Percentiles rank a stretch among this genome's conserved stretches.
These are phyloP conservation scores for Himalopsyche tibetana DNA, from an alignment of 2,888 invertebrate species.

Conservation along the genomic window DNA sequence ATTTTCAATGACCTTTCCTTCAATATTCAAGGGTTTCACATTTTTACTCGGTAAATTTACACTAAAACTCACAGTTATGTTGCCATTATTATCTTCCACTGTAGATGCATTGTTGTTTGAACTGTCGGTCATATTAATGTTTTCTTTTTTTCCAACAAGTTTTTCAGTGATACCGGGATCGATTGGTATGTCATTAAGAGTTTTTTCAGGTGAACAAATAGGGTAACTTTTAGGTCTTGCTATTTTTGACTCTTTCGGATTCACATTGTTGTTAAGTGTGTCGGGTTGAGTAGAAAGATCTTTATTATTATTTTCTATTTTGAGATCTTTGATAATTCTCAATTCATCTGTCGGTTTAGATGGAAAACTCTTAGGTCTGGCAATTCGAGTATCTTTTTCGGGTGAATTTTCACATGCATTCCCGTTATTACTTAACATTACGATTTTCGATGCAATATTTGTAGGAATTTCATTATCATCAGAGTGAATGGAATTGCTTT, in stretches of 20 bases:
- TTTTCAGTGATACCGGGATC: conserved; percentile 41
- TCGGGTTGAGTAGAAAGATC: background rate
- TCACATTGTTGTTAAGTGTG: conserved; percentile 63
- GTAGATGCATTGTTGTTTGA: conserved; percentile 66
- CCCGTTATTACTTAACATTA: background rate
- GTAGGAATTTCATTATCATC: conserved; percentile 65
- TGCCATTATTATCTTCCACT: conserved; percentile 66
- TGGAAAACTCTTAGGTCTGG: conserved; percentile 78
- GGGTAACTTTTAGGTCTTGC: conserved; percentile 80
- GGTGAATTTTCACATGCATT: conserved; percentile 67
- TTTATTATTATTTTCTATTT: conserved; percentile 45
- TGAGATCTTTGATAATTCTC: conserved; percentile 17
- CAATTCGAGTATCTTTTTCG: conserved; percentile 74
- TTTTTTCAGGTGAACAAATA: conserved; percentile 66
- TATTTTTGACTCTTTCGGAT: conserved; percentile 71
- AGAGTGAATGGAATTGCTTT: conserved; percentile 60
- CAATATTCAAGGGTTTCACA: conserved; percentile 67
- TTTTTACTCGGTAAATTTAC: conserved; percentile 64
- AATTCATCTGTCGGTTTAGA: conserved; percentile 70
- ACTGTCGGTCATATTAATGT: conserved; percentile 69
- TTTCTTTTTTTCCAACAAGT: conserved; percentile 61
- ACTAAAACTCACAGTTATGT: conserved; percentile 64
- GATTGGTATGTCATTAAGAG: conserved; percentile 60
- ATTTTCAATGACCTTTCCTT: conserved; percentile 67
- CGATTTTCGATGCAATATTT: background rate